Conservation (phyloP, 2,113 vertebrate species). For the Melierax canorus region DNA sequence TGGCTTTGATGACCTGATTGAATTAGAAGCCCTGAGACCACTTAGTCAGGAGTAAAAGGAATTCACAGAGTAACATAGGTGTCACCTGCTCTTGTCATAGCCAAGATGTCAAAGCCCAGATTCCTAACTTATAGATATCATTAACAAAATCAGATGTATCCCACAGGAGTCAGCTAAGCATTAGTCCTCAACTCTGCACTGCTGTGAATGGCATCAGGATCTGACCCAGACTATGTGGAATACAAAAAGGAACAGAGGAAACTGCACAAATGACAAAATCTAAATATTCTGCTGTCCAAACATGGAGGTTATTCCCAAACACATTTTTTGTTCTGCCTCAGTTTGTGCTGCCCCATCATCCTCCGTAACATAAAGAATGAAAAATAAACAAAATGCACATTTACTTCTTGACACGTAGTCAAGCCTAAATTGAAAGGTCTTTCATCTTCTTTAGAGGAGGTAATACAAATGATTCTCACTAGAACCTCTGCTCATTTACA, state of each 20-base stretch:
- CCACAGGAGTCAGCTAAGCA: not conserved
- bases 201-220: not conserved
- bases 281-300: not conserved
- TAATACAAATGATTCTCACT: not conserved
- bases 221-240: not conserved
- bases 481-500: not conserved
- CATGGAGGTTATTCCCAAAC: not conserved
- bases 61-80: not conserved
- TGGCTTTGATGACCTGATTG: not conserved
- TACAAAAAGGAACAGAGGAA: not conserved
- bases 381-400: not conserved
- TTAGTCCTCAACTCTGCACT: not conserved
- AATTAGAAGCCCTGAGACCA: constrained; percentile 27
- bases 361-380: not conserved
- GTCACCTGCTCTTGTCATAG: not conserved
- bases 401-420: not conserved
- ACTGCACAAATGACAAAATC: not conserved
- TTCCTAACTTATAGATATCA: not conserved
- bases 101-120: not conserved
- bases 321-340: not conserved
- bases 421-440: not conserved
- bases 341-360: not conserved
- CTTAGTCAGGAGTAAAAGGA: not conserved
- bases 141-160: not conserved
- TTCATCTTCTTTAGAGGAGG: not conserved